Evolutionary conservation across 2,113 vertebrate genomes (phyloP), one percentile per base, ranked within the genome.

Genomic region (Paracanthobrama guichenoti): DNA sequence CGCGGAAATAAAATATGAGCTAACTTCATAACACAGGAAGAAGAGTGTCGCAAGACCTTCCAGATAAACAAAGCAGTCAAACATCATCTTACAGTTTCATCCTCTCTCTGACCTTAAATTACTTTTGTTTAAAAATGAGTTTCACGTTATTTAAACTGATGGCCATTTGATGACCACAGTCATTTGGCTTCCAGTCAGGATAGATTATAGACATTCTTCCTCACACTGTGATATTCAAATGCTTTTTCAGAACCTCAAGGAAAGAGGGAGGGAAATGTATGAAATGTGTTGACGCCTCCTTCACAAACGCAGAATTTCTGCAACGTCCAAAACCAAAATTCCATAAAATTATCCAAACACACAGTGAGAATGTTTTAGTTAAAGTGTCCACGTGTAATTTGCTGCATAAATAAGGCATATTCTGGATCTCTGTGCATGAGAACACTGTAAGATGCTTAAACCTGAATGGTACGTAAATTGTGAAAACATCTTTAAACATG

Each of bases 341-440:
- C 31, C 66, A 42, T 42, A 22, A 42, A 22, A 12, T 42, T n/a
- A 1, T 64, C 18, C n/a, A 1, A 79, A 79, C 42, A 8, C 39
- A 24, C 39, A 0, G 9, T 28, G n/a, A 3, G 16, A 80, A 67
- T 28, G 4, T 12, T 66, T 5, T 1, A 18, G 20, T 80, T 31
- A 48, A 31, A 42, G 44, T 48, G 59, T 46, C 59, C 42, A 22
- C 1, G 13, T 78, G n/a, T 75, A 28, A 16, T 28, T 1, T 31
- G 81, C 73, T 84, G 79, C 76, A 24, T 18, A 84, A 81, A 86
- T 76, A 88, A 86, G 84, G 87, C 84, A 88, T 86, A 73, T 86
- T 86, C 81, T 66, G 72, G 53, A 78, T 84, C 42, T 24, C 48
- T 69, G 22, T 48, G 24, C 60, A 77, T 50, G 46, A 55, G 10